phyloP scores from a whole-genome alignment of 2,888 invertebrate species.

The Chloroclystis v-ata region DNA sequence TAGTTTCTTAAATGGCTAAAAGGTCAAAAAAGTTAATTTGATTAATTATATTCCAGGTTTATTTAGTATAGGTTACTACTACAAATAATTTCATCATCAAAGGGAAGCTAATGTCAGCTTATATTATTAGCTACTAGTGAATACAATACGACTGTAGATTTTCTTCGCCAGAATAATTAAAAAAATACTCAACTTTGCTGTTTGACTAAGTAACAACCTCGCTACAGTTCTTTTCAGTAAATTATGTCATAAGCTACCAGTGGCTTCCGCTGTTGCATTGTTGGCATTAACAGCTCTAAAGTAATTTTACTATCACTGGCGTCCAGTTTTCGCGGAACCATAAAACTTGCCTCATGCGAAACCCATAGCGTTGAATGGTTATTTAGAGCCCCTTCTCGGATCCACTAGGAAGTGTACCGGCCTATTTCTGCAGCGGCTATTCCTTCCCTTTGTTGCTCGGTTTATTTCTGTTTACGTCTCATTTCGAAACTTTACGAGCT shows the following conservation, averaged over 20 bases:
- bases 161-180: no score
- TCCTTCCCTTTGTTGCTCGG: slow-evolving; percentile 65
- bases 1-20: no score
- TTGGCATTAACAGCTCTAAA: slow-evolving; percentile 1
- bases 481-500: slow-evolving; percentile 73
- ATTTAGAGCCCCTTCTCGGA: slow-evolving; percentile 53
- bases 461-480: slow-evolving; percentile 71
- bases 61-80: no score
- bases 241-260: neutral
- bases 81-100: no score
- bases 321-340: slow-evolving; percentile 19
- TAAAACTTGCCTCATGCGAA: slow-evolving; percentile 20
- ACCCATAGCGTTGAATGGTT: slow-evolving; percentile 25
- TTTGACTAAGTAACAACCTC: no score
- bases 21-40: no score
- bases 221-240: neutral
- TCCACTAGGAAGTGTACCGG: slow-evolving; percentile 62
- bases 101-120: no score
- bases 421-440: slow-evolving; percentile 54
- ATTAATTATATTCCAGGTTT: no score
- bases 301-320: slow-evolving; percentile 1
- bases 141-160: no score
- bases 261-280: neutral
- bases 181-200: no score
- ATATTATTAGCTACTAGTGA: no score